Conservation (phyloP, 1,140 invertebrate species). For the Bombus ignitus region DNA sequence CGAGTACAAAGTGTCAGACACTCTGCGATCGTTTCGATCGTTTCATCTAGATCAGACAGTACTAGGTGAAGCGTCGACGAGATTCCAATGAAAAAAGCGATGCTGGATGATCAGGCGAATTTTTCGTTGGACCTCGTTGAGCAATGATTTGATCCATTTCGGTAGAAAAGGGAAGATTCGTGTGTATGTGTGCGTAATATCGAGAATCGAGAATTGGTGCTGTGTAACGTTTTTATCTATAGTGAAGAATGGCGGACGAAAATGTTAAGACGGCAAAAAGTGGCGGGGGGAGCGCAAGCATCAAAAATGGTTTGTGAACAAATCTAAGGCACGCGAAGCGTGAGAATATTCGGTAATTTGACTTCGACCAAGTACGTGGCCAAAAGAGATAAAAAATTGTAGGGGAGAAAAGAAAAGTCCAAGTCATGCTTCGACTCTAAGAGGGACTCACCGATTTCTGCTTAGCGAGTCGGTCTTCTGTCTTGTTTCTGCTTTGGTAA, state of each 20-base stretch:
- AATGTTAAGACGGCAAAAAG: background rate
- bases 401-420: conserved; percentile 34
- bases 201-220: background rate
- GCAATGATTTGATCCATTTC: background rate
- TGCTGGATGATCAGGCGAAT: background rate
- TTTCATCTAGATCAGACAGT: conserved; percentile 16
- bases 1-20: background rate
- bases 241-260: background rate
- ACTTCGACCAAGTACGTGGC: background rate
- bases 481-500: conserved; percentile 23
- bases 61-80: conserved; percentile 14
- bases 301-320: background rate
- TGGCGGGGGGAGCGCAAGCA: background rate
- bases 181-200: background rate
- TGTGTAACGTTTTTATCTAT: background rate
- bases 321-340: conserved; percentile 20
- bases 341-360: background rate
- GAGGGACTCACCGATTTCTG: conserved; percentile 53
- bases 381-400: background rate
- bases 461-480: conserved; percentile 30
- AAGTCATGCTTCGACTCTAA: conserved; percentile 62
- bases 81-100: background rate
- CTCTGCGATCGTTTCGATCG: background rate
- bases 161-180: background rate
- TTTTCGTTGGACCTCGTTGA: background rate